Evolutionary conservation across 2,888 invertebrate genomes (phyloP).

Genomic region (Campoplex nolae): DNA sequence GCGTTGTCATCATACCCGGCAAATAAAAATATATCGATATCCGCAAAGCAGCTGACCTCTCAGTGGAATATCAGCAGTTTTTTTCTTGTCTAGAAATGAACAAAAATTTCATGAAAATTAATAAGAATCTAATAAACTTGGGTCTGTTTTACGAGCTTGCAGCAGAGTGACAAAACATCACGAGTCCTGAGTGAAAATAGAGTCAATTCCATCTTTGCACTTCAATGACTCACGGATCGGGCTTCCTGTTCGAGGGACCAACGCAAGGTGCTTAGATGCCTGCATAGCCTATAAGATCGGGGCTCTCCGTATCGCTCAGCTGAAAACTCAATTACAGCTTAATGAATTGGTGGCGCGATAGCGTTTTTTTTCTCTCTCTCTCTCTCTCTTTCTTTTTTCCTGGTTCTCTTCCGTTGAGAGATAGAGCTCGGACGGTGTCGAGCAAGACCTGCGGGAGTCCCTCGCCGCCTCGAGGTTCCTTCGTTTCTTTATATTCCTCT

Average conservation of each 20-base stretch:
- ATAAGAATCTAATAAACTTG: too few relatives aligned
- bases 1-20: background rate
- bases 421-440: constrained; percentile 61
- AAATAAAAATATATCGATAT: background rate
- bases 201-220: background rate
- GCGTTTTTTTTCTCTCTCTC: constrained; percentile 48
- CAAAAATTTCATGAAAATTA: too few relatives aligned
- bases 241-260: background rate
- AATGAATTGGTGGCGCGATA: constrained; percentile 81
- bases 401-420: constrained; percentile 49
- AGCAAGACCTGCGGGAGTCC: constrained; percentile 71
- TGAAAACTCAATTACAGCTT: constrained; percentile 84
- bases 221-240: background rate
- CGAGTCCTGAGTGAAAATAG: background rate
- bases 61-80: too few relatives aligned
- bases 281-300: constrained; percentile 78
- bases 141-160: too few relatives aligned
- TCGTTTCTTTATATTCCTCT: constrained; percentile 39
- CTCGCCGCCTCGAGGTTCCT: constrained; percentile 59
- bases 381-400: constrained; percentile 35
- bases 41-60: too few relatives aligned
- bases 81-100: too few relatives aligned
- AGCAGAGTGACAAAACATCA: too few relatives aligned
- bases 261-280: constrained; percentile 71
- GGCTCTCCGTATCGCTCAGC: constrained; percentile 80